phyloP scores from a whole-genome alignment of 1,140 invertebrate species.

The Tigriopus japonicus region DNA sequence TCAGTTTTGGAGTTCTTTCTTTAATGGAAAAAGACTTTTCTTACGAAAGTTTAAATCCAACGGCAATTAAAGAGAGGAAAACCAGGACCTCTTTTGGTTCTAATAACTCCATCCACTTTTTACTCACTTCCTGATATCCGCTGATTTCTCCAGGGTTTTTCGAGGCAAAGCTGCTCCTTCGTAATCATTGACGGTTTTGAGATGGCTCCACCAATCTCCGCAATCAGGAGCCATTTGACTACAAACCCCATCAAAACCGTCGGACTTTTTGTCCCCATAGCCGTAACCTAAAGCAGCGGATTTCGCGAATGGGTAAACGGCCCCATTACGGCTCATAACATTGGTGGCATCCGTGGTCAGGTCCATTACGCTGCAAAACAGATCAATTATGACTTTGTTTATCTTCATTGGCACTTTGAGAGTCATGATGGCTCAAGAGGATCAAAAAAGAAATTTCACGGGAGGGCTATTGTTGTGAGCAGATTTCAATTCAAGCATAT shows the following conservation, averaged over 20 bases:
- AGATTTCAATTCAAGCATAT: no score
- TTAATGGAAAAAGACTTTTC: no score
- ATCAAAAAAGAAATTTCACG: no score
- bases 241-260: conserved; percentile 6
- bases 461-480: no score
- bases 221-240: conserved; percentile 2
- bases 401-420: no score
- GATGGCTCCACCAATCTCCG: conserved; percentile 4
- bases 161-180: conserved; percentile 1
- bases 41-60: no score
- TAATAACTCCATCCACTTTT: no score
- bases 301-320: background rate
- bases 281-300: background rate
- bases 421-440: no score
- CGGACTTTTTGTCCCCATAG: background rate
- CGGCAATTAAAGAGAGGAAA: no score
- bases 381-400: background rate
- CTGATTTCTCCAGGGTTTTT: background rate
- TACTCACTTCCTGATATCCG: background rate
- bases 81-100: no score
- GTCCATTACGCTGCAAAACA: conserved; percentile 7
- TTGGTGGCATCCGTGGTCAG: background rate
- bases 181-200: background rate
- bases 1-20: no score
- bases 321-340: conserved; percentile 5